Conservation (phyloP, 2,888 invertebrate genomes). For the Lochmaea capreae region DNA sequence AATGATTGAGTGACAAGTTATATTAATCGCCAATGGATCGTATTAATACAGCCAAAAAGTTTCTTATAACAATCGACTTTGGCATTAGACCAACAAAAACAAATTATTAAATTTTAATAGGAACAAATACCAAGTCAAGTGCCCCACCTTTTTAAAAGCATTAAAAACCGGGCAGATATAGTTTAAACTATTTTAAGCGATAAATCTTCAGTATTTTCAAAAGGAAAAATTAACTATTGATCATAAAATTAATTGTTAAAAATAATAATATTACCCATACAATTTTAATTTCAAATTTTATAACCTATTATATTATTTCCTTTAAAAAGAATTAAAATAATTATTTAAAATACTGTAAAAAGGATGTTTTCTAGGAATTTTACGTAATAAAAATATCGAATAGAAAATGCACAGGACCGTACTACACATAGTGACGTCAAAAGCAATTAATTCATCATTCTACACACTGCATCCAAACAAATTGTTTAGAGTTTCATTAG, state of each 20-base stretch:
- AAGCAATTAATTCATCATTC: too few species aligned
- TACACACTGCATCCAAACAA: too few species aligned
- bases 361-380: background rate
- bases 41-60: background rate
- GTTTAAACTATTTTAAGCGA: background rate
- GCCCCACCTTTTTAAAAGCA: background rate
- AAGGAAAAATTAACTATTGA: background rate
- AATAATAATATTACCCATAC: background rate
- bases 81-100: background rate
- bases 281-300: background rate
- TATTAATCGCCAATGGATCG: background rate
- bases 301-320: background rate
- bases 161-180: too few species aligned
- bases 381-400: background rate
- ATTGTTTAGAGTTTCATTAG: too few species aligned
- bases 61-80: background rate
- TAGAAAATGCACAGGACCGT: background rate
- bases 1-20: conserved; percentile 3
- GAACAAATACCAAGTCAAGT: background rate
- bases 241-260: conserved; percentile 1
- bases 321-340: background rate
- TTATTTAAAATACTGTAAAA: background rate
- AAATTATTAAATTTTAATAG: background rate
- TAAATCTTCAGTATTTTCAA: background rate
- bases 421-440: background rate